Evolutionary conservation across 2,797 vertebrate species (phyloP).

Genomic region (Parauchenoglanis ngamensis): DNA sequence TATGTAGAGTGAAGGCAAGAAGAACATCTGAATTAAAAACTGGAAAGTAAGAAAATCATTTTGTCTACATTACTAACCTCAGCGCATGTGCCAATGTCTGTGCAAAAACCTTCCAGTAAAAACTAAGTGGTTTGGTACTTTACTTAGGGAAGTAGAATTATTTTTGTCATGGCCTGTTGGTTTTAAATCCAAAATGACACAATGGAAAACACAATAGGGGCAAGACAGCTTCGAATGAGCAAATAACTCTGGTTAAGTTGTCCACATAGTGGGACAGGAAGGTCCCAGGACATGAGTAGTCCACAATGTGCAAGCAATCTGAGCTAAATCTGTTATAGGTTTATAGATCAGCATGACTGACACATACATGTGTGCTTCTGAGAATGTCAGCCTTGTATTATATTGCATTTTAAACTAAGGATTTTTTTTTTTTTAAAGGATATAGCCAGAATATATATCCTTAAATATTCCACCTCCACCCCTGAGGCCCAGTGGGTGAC

Average conservation of each 20-base stretch:
- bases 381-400: background rate
- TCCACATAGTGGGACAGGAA: slow-evolving; percentile 30
- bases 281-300: slow-evolving; percentile 27
- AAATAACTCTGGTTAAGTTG: slow-evolving; percentile 28
- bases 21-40: background rate
- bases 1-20: background rate
- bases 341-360: slow-evolving; percentile 18
- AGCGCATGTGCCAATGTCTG: slow-evolving; percentile 23
- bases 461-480: background rate
- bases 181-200: slow-evolving; percentile 43
- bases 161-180: slow-evolving; percentile 37
- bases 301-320: background rate
- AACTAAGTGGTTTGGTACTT: slow-evolving; percentile 33
- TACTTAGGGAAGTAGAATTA: slow-evolving; percentile 4
- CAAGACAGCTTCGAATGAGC: slow-evolving; percentile 19
- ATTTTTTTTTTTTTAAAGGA: background rate
- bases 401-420: background rate
- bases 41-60: slow-evolving; percentile 8
- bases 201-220: slow-evolving; percentile 37
- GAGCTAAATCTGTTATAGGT: slow-evolving; percentile 3
- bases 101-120: slow-evolving; percentile 38
- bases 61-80: slow-evolving; percentile 7
- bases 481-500: background rate
- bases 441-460: background rate
- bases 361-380: slow-evolving; percentile 8